A percentile compares a stretch with the other conserved stretches of the same genome.
phyloP scores from a whole-genome alignment of 2,888 invertebrate species.

The Carterocephalus palaemon region DNA sequence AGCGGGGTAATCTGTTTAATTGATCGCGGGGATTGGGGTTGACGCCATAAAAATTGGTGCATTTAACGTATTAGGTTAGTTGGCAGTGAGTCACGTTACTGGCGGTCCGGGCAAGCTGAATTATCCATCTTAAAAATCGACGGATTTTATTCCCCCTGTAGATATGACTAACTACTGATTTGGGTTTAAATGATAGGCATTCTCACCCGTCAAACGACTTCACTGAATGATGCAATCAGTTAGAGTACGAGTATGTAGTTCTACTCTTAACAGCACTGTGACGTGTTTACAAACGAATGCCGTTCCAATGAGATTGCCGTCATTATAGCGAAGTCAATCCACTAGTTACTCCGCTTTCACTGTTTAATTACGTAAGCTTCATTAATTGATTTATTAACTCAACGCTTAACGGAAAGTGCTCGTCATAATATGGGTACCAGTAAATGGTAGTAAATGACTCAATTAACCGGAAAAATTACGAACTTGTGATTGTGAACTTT shows the following conservation, averaged over 20 bases:
- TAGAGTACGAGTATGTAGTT: slow-evolving; percentile 72
- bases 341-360: slow-evolving; percentile 8
- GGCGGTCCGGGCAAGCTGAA: slow-evolving; percentile 45
- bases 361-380: slow-evolving; percentile 16
- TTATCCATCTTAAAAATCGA: slow-evolving; percentile 65
- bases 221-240: slow-evolving; percentile 67
- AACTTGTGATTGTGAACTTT: too few species aligned
- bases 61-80: slow-evolving; percentile 72
- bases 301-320: slow-evolving; percentile 34
- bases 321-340: slow-evolving; percentile 27
- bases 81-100: slow-evolving; percentile 66
- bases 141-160: slow-evolving; percentile 64
- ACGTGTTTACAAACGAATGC: slow-evolving; percentile 44
- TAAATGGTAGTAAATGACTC: too few species aligned
- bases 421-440: slow-evolving; percentile 2
- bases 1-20: slow-evolving; percentile 21
- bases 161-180: slow-evolving; percentile 69
- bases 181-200: slow-evolving; percentile 53
- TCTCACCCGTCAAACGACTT: slow-evolving; percentile 58
- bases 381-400: slow-evolving; percentile 10
- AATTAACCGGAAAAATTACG: background rate
- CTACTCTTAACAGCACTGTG: slow-evolving; percentile 44
- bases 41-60: slow-evolving; percentile 51
- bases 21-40: slow-evolving; percentile 10
- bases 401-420: background rate